These are phyloP conservation scores for Crioceris asparagi DNA, from an alignment of 2,888 invertebrate genomes.

Conservation along the genomic window DNA sequence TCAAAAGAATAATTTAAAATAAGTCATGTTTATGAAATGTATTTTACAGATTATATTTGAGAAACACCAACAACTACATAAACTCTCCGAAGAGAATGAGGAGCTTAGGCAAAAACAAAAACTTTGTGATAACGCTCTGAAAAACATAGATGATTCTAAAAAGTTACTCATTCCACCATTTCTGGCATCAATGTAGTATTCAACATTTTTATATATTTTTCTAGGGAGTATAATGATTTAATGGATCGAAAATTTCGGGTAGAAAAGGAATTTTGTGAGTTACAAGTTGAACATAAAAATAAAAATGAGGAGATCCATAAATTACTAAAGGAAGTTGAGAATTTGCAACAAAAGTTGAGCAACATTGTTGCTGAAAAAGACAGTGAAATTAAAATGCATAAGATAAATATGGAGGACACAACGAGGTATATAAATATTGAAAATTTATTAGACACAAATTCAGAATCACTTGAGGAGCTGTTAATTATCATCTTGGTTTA, in stretches of 20 bases:
- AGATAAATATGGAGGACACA: slow-evolving; percentile 17
- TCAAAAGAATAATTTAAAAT: neutral
- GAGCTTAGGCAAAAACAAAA: slow-evolving; percentile 6
- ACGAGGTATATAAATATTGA: slow-evolving; percentile 9
- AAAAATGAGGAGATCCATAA: slow-evolving; percentile 5
- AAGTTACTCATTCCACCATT: too few species aligned
- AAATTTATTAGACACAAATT: too few species aligned
- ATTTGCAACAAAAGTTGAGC: slow-evolving; percentile 14
- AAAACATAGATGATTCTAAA: too few species aligned
- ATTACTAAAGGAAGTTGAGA: slow-evolving; percentile 7
- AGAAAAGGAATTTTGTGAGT: slow-evolving; percentile 12
- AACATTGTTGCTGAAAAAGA: slow-evolving; percentile 16
- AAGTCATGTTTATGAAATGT: neutral
- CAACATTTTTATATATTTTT: too few species aligned
- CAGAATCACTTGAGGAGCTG: too few species aligned
- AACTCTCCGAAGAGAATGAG: slow-evolving; percentile 9
- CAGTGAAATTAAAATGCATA: slow-evolving; percentile 15
- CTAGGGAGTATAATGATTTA: slow-evolving; percentile 12
- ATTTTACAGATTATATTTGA: slow-evolving; percentile 3
- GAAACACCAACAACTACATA: slow-evolving; percentile 12
- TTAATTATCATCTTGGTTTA: too few species aligned
- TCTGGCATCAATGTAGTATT: too few species aligned
- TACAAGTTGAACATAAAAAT: slow-evolving; percentile 9
- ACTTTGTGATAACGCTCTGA: too few species aligned
- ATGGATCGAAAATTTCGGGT: slow-evolving; percentile 12